A percentile compares a stretch with the other conserved stretches of the same genome.
Evolutionary conservation across 2,888 invertebrate species (phyloP).

Genomic region (Pasiphila rectangulata): DNA sequence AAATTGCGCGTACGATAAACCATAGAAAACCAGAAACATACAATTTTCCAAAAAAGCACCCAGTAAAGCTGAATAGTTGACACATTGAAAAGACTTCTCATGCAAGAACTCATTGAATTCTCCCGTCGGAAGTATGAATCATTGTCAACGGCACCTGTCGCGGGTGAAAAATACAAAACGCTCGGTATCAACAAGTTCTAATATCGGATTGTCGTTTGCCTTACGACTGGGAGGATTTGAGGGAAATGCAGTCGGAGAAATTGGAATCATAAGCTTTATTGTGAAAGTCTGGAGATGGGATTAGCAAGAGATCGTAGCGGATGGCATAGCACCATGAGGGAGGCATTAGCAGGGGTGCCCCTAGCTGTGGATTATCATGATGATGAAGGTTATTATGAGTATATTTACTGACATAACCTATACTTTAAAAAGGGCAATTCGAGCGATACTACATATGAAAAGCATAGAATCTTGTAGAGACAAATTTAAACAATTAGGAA

Average conservation of each 20-base stretch:
- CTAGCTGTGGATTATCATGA: too few relatives aligned
- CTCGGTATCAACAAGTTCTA: conserved; percentile 58
- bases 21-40: background rate
- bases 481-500: too few relatives aligned
- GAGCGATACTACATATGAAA: too few relatives aligned
- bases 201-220: conserved; percentile 36
- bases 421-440: too few relatives aligned
- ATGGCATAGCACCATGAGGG: too few relatives aligned
- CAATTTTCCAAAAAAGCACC: conserved; percentile 4
- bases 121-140: conserved; percentile 64
- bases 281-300: too few relatives aligned
- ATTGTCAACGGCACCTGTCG: conserved; percentile 70
- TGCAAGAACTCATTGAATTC: conserved; percentile 39
- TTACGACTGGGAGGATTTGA: background rate
- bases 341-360: too few relatives aligned
- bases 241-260: background rate
- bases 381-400: too few relatives aligned
- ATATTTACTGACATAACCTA: too few relatives aligned
- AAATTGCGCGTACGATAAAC: background rate
- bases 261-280: background rate
- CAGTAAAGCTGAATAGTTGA: conserved; percentile 17
- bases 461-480: too few relatives aligned
- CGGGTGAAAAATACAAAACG: conserved; percentile 65
- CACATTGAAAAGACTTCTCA: conserved; percentile 25
- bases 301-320: too few relatives aligned